phyloP scores from a whole-genome alignment of 1,140 invertebrate genomes.

The Caenorhabditis briggsae region DNA sequence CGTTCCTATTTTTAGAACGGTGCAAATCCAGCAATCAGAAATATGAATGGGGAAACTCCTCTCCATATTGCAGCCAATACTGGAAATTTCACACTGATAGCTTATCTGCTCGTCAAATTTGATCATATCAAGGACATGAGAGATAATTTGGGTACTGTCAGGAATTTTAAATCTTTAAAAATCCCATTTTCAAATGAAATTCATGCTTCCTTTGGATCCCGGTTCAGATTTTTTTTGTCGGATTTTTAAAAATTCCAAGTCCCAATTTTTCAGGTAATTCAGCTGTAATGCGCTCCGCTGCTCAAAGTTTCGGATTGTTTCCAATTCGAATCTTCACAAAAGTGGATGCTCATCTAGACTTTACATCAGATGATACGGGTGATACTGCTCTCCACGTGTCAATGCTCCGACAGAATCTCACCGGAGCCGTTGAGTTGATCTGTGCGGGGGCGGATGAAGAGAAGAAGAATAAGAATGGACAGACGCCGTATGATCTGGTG shows the following conservation, averaged over 20 bases:
- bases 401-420: neutral
- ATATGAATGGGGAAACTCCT: constrained; percentile 12
- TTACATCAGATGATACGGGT: neutral
- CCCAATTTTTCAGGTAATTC: neutral
- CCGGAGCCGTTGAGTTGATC: constrained; percentile 20
- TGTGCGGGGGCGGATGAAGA: constrained; percentile 18
- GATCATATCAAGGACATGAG: constrained; percentile 8
- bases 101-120: constrained; percentile 27
- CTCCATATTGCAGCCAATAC: constrained; percentile 4
- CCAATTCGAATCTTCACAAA: constrained; percentile 44
- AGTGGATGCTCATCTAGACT: constrained; percentile 22
- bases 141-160: constrained; percentile 2
- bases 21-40: constrained; percentile 18
- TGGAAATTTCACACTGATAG: neutral
- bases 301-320: constrained; percentile 3
- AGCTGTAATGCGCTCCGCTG: neutral
- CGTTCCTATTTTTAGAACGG: neutral
- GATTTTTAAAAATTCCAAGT: too few relatives aligned
- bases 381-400: constrained; percentile 11
- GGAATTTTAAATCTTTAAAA: neutral
- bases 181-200: too few relatives aligned
- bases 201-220: too few relatives aligned
- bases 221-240: too few relatives aligned
- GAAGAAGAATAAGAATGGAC: constrained; percentile 8
- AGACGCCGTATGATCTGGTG: neutral